phyloP scores from a whole-genome alignment of 1,140 invertebrate species.

The Drosophila ananassae region DNA sequence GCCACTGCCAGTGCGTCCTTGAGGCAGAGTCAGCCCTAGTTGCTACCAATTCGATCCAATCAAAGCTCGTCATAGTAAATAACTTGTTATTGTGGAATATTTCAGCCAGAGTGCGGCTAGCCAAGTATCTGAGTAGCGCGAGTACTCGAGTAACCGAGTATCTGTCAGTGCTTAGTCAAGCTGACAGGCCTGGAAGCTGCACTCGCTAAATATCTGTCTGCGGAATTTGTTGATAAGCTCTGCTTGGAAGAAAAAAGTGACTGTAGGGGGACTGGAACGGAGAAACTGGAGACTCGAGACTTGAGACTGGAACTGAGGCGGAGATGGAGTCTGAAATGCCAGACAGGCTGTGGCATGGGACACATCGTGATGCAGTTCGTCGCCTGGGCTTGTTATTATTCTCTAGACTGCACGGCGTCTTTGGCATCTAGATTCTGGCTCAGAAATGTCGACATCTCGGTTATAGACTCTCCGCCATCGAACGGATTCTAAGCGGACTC shows the following conservation, averaged over 20 bases:
- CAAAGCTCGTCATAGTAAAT: slow-evolving; percentile 75
- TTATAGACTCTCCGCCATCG: slow-evolving; percentile 18
- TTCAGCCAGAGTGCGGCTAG: slow-evolving; percentile 33
- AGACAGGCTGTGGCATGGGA: slow-evolving; percentile 39
- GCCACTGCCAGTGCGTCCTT: slow-evolving; percentile 62
- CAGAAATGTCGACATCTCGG: slow-evolving; percentile 56
- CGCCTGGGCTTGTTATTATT: slow-evolving; percentile 48
- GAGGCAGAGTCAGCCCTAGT: slow-evolving; percentile 32
- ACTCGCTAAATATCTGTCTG: slow-evolving; percentile 73
- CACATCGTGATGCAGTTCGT: slow-evolving; percentile 38
- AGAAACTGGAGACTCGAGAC: not conserved
- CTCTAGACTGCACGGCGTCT: slow-evolving; percentile 75
- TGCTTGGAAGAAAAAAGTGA: not conserved
- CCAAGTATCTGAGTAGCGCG: slow-evolving; percentile 1
- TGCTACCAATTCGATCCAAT: slow-evolving; percentile 40
- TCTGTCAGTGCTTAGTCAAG: slow-evolving; percentile 55
- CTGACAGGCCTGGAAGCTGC: slow-evolving; percentile 58
- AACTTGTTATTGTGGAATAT: slow-evolving; percentile 76
- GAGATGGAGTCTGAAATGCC: slow-evolving; percentile 22
- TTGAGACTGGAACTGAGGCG: not conserved
- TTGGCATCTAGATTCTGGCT: slow-evolving; percentile 37
- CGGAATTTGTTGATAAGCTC: slow-evolving; percentile 76
- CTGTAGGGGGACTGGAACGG: not conserved
- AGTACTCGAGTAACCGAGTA: slow-evolving; percentile 26
- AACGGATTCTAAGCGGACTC: slow-evolving; percentile 28